Base-by-base conservation (phyloP, 2,797 vertebrate genomes). In the Lutjanus argentimaculatus region DNA sequence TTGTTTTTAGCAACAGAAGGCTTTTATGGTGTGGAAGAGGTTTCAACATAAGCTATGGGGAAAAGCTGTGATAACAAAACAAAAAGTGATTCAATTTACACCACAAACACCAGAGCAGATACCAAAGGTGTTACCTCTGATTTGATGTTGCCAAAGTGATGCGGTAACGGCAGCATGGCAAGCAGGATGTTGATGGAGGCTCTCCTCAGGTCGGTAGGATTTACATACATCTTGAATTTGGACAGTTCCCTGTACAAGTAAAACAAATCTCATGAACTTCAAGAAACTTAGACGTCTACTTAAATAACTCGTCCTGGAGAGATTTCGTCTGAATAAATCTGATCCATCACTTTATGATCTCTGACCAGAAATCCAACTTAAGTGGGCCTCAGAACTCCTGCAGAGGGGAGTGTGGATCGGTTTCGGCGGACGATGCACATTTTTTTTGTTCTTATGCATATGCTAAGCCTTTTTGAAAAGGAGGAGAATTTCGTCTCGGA, bases 181-280 rank as follows among this genome's bases (percentile, higher is more conserved):
- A 98, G 96, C 69, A 99, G 95, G 89, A 99, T 98, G 90, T 97
- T 97, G 94, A 99, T 99, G 21, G 98, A 98, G 82, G 98, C 97
- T 95, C 97, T 96, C 92, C 98, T 96, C 88, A 99, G 92, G 83
- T 99, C 98, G 69, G 97, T 99, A 77, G 98, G 97, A 90, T 98
- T 99, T 89, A 99, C 96, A 91, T 98, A 98, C 58, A 96, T 96
- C 95, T 99, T 99, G 95, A 99, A 99, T 94, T 99, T 99, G 73
- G 97, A 98, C 80, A 99, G 96, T 83, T 99, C 98, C 94, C 98
- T 99, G 94, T 55, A 86, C 86, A 88, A 90, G 67, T 7, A 58
- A 42, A 40, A 78, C 8, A 79, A 72, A 61, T 46, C 3, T 59
- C 25, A 71, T 3, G 36, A 3, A 49, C 40, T 57, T 72, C 17